Conservation (phyloP, 1,140 invertebrate species). For the Berghia stephanieae region DNA sequence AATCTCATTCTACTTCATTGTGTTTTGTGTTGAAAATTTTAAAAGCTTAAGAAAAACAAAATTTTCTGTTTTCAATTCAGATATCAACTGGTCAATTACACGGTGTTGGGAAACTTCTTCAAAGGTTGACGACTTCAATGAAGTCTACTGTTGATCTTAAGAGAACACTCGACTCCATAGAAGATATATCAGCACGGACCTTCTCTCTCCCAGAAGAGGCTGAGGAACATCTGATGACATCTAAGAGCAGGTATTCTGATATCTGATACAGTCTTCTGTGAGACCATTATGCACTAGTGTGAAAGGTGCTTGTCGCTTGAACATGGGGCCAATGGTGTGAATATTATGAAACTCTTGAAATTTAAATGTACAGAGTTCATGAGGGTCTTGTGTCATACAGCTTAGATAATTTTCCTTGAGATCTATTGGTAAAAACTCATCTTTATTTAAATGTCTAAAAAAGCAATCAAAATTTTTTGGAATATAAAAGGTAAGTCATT, state of each 20-base stretch:
- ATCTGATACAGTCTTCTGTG: background rate
- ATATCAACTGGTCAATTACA: background rate
- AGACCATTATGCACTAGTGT: background rate
- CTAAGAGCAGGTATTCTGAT: slow-evolving; percentile 49
- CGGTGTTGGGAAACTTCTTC: slow-evolving; percentile 40
- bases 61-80: slow-evolving; percentile 33
- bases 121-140: slow-evolving; percentile 39
- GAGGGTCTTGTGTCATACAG: background rate
- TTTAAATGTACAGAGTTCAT: background rate
- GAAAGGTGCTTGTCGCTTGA: background rate
- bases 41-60: background rate
- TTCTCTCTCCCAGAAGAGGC: slow-evolving; percentile 49
- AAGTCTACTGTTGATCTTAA: slow-evolving; percentile 44
- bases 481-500: too few species aligned
- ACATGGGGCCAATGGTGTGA: background rate
- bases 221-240: slow-evolving; percentile 39
- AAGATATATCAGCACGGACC: slow-evolving; percentile 48
- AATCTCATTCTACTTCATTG: too few species aligned
- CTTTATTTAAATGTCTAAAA: too few species aligned
- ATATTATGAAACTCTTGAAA: background rate
- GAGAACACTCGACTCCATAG: slow-evolving; percentile 52
- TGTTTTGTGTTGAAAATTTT: too few species aligned
- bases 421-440: background rate
- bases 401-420: background rate
- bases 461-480: too few species aligned